Base-by-base conservation (phyloP, 1,140 invertebrate genomes). In the Drosophila hydei region DNA sequence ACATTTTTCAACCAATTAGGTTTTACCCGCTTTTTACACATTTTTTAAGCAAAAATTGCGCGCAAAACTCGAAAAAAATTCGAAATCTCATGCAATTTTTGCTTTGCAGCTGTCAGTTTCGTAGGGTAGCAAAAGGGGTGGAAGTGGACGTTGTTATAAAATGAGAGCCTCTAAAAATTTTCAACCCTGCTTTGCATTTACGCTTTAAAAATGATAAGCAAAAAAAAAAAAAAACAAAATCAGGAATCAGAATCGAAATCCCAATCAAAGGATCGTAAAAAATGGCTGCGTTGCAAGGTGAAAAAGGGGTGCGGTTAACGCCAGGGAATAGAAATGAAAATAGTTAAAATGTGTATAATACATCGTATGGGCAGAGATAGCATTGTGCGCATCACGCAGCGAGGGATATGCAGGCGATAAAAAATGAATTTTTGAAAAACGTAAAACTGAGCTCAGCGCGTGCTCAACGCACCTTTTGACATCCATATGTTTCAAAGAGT, bases 171-270 rank as follows among this genome's bases (percentile, higher is more conserved):
- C 71, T 36, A 27, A 45, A 71, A 16, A 16, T 58, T 87, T 88
- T 83, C 83, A 88, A 87, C 83, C 83, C 83, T 81, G 45, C 71
- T 87, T 87, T 88, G 84, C 83, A 87, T 87, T 59, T 19, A 55
- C 45, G 50, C 38, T 59, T 54, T 67, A 38, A 68, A 79, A 67
- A 64, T 85, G 75, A 87, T 79, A 83, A 56, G 58, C 75, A 64
- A 78, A 81, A 83, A n/a, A n/a, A n/a, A n/a, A n/a, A n/a, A n/a
- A n/a, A n/a, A n/a, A n/a, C n/a, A n/a, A n/a, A 54, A 38, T 16
- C 59, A 58, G 52, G 38, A 63, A 77, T 50, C 11, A 43, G 70
- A 58, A 80, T 43, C 54, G 8, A 14, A 42, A 6, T 33, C 11
- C 30, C 30, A 55, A 55, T 48, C 45, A 48, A 72, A 75, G 76